Base-by-base conservation (phyloP, 2,797 vertebrate genomes). In the Hipposideros larvatus region DNA sequence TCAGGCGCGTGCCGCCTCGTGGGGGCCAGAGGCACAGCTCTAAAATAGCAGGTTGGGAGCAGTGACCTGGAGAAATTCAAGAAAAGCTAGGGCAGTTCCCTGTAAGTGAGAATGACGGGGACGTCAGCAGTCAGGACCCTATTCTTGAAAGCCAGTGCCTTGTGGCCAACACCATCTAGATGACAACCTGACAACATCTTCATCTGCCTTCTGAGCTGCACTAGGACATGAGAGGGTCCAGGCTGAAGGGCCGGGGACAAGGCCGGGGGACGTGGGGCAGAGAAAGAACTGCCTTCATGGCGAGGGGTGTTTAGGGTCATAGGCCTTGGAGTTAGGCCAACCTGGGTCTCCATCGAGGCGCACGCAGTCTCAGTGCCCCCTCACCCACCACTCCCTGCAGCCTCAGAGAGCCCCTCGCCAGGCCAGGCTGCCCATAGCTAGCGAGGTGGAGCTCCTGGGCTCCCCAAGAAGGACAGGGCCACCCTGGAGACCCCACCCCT, bases 331-430 rank as follows among this genome's bases (percentile, higher is more conserved):
- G 7, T 15, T 24, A 5, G 46, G 41, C 26, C 59, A 16, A 10
- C 10, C 61, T 59, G 41, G 21, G 24, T 26, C 77, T 18, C 46
- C 57, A 1, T 2, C 1, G 3, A 14, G 22, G 68, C 85, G 2
- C 11, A 2, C 34, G 16, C 28, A 57, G n/a, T 43, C n/a, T 57
- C 18, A 1, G 31, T 5, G 53, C 1, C 1, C 7, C 37, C 21
- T 43, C 4, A 0, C 16, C 46, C 4, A 0, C 46, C 80, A 34
- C 0, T 11, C 7, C 37, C 59, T 55, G 37, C 0, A 8, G 41
- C 55, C 78, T 37, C 11, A 5, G 55, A 55, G 73, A 57, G 31
- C 55, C 24, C 14, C 66, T 37, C 14, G 2, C 88, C 16, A 10
- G 55, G 73, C 55, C 14, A 37, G 22, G 55, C 34, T 10, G 13